Evolutionary conservation across 2,797 vertebrate genomes (phyloP), one percentile per base, ranked within the genome.

Genomic region (Benthosema pterotum): DNA sequence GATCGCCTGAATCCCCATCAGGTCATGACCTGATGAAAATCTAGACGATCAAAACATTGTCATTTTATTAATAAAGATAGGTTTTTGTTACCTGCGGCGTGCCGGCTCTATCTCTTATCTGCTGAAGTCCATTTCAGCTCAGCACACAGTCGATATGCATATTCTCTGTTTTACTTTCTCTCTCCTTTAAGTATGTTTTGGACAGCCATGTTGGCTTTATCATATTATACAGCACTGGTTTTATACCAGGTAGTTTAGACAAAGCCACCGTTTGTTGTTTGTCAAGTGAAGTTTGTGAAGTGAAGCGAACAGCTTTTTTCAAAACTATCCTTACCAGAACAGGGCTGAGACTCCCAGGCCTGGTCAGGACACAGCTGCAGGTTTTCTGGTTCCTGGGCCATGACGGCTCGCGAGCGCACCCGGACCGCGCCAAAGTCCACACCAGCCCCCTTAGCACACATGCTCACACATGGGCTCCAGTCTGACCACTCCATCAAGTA

Each of bases 401-500:
- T 90, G 32, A 97, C 94, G 2, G 96, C 94, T 57, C 95, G 92
- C 0, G 97, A 98, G 42, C 97, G 94, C 6, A 95, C 97, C 87
- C 95, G 96, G 51, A 95, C 92, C 1, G 96, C 94, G 17, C 93
- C 93, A 16, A 95, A 96, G 67, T 96, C 95, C 0, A 98, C 89
- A 32, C 94, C 94, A 42, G 95, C 94, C 1, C 93, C 94, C 38
- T 95, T 97, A 11, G 96, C 93, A 63, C 98, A 99, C 75, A 95
- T 95, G 67, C 94, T 90, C 58, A 98, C 95, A 61, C 98, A 99
- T 0, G 89, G 81, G 79, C 96, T 97, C 98, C 98, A 99, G 42
- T 95, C 92, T 0, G 96, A 96, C 98, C 98, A 99, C 71, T 98
- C 96, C 86, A 95, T 96, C 84, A 99, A 91, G 74, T 99, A 99